Base-by-base conservation (phyloP, 2,113 vertebrate species). In the Mionectes macconnelli region DNA sequence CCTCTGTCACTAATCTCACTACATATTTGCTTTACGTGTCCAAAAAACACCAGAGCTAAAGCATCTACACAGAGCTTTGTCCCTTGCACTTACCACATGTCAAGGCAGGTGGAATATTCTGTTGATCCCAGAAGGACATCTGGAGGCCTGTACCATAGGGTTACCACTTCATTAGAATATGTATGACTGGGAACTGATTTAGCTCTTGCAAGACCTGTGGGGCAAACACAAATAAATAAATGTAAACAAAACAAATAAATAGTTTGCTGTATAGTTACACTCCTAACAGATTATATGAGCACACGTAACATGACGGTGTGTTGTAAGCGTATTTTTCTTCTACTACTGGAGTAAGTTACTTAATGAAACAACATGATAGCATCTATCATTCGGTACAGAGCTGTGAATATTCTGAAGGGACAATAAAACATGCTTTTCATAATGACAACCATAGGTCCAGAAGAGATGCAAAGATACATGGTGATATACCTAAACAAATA, bases 181-280 rank as follows among this genome's bases (percentile, higher is more conserved):
- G 99, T 99, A 94, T 99, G 99, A 97, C 99, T 99, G 89, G 99
- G 99, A 88, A 99, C 98, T 1, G 99, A 99, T 96, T 99, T 99
- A 82, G 99, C 99, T 97, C 99, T 98, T 84, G 99, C 99, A 94
- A 99, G 98, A 94, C 99, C 99, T 99, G 96, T 50, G 53, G 68
- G 56, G 80, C 17, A 97, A 69, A 89, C 82, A 91, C 53, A 80
- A 90, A 90, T 82, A 73, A 37, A 97, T 59, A 31, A 85, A 66
- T 72, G 35, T 25, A 82, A 89, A 87, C 19, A 59, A 80, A 96
- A 80, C 12, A 80, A 92, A 82, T 18, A 55, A 81, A 63, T 27
- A 78, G 53, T 77, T 78, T 87, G 44, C 16, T 89, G 23, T 55
- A 76, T 17, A 62, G 63, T 77, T 73, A 44, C 15, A 40, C 31